Evolutionary conservation across 2,113 vertebrate species (phyloP).

Genomic region (Synodontis membranacea): DNA sequence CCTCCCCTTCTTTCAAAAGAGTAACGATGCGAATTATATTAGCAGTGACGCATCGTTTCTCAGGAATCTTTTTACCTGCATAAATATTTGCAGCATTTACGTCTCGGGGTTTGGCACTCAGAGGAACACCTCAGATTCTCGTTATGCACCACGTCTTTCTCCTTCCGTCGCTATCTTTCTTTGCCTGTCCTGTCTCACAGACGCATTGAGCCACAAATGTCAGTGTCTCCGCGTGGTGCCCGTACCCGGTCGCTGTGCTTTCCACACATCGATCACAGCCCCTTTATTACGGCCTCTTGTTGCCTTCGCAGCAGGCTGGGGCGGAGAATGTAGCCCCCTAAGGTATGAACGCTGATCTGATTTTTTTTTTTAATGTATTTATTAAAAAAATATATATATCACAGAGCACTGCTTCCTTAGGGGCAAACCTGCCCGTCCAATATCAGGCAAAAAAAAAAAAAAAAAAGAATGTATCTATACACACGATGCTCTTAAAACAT

Average conservation of each 20-base stretch:
- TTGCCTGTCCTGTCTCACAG: neutral
- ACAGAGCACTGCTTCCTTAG: neutral
- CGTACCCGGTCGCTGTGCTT: neutral
- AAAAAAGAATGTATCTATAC: neutral
- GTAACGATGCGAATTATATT: slow-evolving; percentile 17
- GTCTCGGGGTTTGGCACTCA: neutral
- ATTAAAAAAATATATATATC: slow-evolving; percentile 29
- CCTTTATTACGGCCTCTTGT: slow-evolving; percentile 28
- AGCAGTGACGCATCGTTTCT: neutral
- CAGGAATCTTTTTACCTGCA: neutral
- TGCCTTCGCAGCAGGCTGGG: neutral
- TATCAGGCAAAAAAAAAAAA: too few relatives aligned
- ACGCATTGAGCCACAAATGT: slow-evolving; percentile 8
- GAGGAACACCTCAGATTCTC: neutral
- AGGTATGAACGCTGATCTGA: neutral
- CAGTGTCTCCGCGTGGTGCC: slow-evolving; percentile 25
- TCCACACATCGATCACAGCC: slow-evolving; percentile 25
- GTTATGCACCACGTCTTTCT: neutral
- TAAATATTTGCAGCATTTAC: neutral
- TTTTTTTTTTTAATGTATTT: neutral
- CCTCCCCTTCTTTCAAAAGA: neutral
- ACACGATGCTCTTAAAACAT: neutral
- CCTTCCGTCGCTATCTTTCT: neutral
- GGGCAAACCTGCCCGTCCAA: neutral
- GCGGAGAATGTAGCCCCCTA: neutral